Evolutionary conservation across 2,113 vertebrate species (phyloP).

Genomic region (Macquaria australasica): DNA sequence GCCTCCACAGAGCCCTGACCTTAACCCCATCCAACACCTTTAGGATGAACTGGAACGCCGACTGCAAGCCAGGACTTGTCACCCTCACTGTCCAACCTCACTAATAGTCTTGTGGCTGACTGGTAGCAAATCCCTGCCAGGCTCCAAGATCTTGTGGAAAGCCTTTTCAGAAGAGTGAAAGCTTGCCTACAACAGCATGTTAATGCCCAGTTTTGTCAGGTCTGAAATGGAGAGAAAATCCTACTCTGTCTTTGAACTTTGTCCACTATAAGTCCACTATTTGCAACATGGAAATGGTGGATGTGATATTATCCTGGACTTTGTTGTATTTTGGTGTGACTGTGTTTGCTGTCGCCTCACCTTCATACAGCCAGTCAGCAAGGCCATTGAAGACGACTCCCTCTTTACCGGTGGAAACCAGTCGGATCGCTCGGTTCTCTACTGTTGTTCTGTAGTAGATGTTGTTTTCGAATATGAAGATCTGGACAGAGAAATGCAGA

Average conservation of each 20-base stretch:
- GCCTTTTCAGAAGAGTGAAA: neutral
- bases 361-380: constrained; percentile 98
- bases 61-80: neutral
- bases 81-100: neutral
- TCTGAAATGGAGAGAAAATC: neutral
- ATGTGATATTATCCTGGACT: neutral
- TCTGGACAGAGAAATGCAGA: constrained; percentile 79
- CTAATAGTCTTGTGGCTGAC: neutral
- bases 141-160: neutral
- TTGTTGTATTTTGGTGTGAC: neutral
- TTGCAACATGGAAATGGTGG: neutral
- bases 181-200: neutral
- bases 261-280: too few relatives aligned
- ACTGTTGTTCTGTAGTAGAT: constrained; percentile 95
- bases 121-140: neutral
- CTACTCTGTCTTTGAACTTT: neutral
- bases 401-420: constrained; percentile 95
- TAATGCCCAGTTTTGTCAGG: neutral
- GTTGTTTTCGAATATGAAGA: constrained; percentile 99
- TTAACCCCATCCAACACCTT: neutral
- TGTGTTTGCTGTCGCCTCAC: constrained; percentile 74
- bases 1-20: neutral
- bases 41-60: neutral
- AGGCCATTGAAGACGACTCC: constrained; percentile 96
- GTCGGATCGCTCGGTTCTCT: constrained; percentile 91